Percentiles rank a stretch among this genome's conserved stretches.
Conservation (phyloP, 2,113 vertebrate genomes). For the Pristiophorus japonicus region DNA sequence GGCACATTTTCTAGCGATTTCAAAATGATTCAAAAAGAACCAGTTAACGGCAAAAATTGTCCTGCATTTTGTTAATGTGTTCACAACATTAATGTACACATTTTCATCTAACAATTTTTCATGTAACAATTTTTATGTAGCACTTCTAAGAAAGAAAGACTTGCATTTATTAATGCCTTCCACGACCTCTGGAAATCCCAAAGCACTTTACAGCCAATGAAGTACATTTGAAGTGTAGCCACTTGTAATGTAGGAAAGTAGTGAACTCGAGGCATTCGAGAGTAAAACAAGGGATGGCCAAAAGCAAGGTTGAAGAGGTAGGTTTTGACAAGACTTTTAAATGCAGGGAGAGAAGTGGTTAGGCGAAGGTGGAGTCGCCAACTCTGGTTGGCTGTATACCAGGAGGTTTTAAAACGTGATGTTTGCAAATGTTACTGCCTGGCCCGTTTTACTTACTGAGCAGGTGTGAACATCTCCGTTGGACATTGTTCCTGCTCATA, state of each 20-base stretch:
- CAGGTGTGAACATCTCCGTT: not conserved
- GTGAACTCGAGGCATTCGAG: not conserved
- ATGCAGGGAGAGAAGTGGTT: not conserved
- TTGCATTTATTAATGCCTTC: not conserved
- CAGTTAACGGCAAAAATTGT: not conserved
- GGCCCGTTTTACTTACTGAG: not conserved
- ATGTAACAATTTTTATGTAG: not conserved
- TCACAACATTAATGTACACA: not conserved
- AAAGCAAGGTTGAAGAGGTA: not conserved
- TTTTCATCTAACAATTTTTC: not conserved
- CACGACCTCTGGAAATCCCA: not conserved
- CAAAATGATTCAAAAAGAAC: not conserved
- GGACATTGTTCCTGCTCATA: not conserved
- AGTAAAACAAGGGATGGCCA: not conserved
- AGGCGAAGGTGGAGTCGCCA: not conserved
- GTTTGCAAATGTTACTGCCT: not conserved
- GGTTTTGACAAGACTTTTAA: too few species aligned
- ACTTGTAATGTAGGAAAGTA: not conserved
- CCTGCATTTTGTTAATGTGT: not conserved
- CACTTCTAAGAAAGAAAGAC: not conserved
- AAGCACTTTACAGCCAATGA: not conserved
- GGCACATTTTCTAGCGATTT: not conserved
- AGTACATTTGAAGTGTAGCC: not conserved
- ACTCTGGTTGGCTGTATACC: not conserved
- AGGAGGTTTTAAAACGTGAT: not conserved